Evolutionary conservation across 2,888 invertebrate species (phyloP).

Genomic region (Hirudinaria manillensis): DNA sequence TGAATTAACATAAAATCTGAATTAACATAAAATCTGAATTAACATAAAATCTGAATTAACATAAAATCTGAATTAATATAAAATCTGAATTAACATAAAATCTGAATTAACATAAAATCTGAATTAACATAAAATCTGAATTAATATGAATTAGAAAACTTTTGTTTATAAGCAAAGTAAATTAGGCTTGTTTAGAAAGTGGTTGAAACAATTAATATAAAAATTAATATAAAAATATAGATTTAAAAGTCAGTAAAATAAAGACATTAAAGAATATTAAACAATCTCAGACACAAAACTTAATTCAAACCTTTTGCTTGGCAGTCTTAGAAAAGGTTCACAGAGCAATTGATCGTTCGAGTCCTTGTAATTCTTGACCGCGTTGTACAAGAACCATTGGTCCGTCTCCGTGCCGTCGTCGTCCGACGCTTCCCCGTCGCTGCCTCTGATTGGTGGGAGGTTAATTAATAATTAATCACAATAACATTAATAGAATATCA

Average conservation of each 20-base stretch:
- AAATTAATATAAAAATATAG: neutral
- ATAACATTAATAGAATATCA: too few species aligned
- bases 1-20: too few species aligned
- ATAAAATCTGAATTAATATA: too few species aligned
- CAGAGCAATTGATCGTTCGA: constrained; percentile 70
- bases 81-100: too few species aligned
- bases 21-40: too few species aligned
- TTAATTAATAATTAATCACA: neutral
- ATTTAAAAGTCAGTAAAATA: neutral
- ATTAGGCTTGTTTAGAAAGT: neutral
- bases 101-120: too few species aligned
- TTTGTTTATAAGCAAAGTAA: neutral
- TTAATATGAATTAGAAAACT: neutral
- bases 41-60: too few species aligned
- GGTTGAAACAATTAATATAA: neutral
- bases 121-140: too few species aligned
- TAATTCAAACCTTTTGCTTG: constrained; percentile 60
- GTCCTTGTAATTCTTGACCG: constrained; percentile 60
- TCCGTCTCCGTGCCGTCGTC: constrained; percentile 49
- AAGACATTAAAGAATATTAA: neutral
- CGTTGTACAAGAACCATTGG: constrained; percentile 83
- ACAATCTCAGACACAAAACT: neutral
- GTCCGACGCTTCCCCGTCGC: constrained; percentile 23
- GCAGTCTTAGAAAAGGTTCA: constrained; percentile 87
- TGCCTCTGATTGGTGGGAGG: constrained; percentile 3